Base-by-base conservation (phyloP, 2,797 vertebrate genomes). In the Pogonophryne albipinna region DNA sequence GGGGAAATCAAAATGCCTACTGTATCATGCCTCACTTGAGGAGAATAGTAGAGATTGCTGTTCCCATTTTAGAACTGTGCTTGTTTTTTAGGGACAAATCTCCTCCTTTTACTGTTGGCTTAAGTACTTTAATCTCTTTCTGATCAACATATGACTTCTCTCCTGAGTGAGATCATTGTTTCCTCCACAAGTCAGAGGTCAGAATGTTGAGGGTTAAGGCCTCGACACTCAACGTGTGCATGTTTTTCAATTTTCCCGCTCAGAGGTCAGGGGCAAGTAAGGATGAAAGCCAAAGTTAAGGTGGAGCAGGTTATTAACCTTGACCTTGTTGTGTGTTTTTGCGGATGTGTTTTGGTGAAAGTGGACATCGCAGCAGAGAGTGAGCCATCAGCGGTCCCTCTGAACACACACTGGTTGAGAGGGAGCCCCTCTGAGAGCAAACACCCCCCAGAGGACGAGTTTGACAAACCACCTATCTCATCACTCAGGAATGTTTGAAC, bases 401-500 rank as follows among this genome's bases (percentile, higher is more conserved):
- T 70, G 79, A 86, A 71, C 55, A 66, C 77, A 45, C 20, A 56
- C 1, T 4, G 41, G n/a, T 46, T 67, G 50, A 70, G 45, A 52
- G 42, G 53, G 44, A 74, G 57, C 67, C 70, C 15, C 76, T 87
- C 80, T 57, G 65, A 79, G 77, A 79, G 76, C 66, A 74, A 86
- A 84, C 79, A 83, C 38, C 49, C 17, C 45, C 61, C 69, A 81
- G 79, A 72, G 58, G 47, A 78, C 60, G 47, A 4, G 50, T 81
- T 53, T 77, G 59, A 80, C 79, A 55, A 6, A 10, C 68, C 10
- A 8, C 56, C 56, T 58, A 58, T 61, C 56, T 87, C 76, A 77
- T 67, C 84, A 17, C 52, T 51, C 51, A 67, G 87, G 83, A 88
- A 83, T 92, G 78, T 78, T 80, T 68, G 55, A 84, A 49, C 2